Evolutionary conservation across 2,113 vertebrate species (phyloP), one percentile per base, ranked within the genome.

Genomic region (Marmota monax): DNA sequence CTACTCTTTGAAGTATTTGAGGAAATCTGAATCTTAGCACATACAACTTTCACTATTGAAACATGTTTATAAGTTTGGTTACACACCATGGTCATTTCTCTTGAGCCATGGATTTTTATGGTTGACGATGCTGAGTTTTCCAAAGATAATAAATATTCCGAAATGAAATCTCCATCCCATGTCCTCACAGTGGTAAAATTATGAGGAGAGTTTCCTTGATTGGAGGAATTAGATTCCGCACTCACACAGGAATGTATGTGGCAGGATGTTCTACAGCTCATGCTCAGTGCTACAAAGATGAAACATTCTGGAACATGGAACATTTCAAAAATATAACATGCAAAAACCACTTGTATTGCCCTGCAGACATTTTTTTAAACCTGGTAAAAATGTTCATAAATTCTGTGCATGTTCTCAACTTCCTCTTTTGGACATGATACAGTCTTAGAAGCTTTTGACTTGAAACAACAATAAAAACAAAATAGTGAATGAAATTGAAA

Each of bases 161-260:
- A 78, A 96, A 91, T 86, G 16, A 96, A 93, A n/a, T 86, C 20
- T 7, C 56, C 82, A 92, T 90, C 63, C 72, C 39, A 34, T 95
- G 22, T 94, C 76, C 89, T 97, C 93, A 89, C 17, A 20, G 65
- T 23, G 48, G 84, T 92, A 61, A 34, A 82, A 80, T 85, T 76
- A 74, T 67, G 67, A 74, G 37, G 82, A 87, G 39, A 65, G 0
- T 95, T 34, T 93, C 72, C 94, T 93, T 48, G 16, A 63, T 92
- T 87, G 84, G 84, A 94, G 72, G 69, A 76, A 85, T 95, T 82
- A 84, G 39, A 89, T 95, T 97, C 93, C 94, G 92, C 85, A 88
- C 51, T n/a, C 67, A 89, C 29, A 7, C 7, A 63, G 42, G 69
- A 77, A 76, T 12, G n/a, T 95, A 45, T 74, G 93, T 56, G 88